phyloP scores from a whole-genome alignment of 2,113 vertebrate genomes.

The Bufo bufo region DNA sequence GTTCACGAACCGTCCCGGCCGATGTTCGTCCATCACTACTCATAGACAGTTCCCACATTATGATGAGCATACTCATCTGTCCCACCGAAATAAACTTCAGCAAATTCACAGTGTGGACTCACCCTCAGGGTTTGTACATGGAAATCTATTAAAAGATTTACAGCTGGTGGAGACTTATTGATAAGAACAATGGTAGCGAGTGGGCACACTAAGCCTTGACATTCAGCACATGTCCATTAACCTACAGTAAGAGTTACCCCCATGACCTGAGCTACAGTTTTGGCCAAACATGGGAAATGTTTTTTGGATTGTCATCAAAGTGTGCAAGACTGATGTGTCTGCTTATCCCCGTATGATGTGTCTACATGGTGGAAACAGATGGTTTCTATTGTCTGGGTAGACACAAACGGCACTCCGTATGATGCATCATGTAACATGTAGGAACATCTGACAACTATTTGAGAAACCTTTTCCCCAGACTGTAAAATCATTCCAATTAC shows the following conservation, averaged over 20 bases:
- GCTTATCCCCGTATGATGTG: slow-evolving; percentile 35
- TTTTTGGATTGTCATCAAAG: slow-evolving; percentile 44
- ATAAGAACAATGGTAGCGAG: background rate
- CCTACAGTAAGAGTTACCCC: background rate
- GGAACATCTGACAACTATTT: slow-evolving; percentile 51
- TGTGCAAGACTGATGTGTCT: slow-evolving; percentile 28
- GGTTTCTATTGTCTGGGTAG: slow-evolving; percentile 40
- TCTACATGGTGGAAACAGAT: slow-evolving; percentile 54
- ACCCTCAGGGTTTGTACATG: no score
- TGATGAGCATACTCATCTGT: no score
- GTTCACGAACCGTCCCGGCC: no score
- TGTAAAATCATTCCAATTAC: slow-evolving; percentile 26
- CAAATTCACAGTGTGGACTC: no score
- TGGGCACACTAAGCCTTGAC: background rate
- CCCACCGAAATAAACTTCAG: no score
- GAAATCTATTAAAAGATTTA: background rate
- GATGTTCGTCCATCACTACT: no score
- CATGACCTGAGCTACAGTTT: slow-evolving; percentile 6
- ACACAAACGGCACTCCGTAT: slow-evolving; percentile 13
- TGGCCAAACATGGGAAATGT: slow-evolving; percentile 3
- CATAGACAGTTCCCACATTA: no score
- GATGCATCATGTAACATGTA: slow-evolving; percentile 49
- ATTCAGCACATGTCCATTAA: background rate
- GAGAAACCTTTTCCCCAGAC: slow-evolving; percentile 30
- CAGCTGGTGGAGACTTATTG: background rate